Percentiles rank a stretch among this genome's conserved stretches.
Conservation (phyloP, 1,140 invertebrate species). For the Helicoverpa armigera region DNA sequence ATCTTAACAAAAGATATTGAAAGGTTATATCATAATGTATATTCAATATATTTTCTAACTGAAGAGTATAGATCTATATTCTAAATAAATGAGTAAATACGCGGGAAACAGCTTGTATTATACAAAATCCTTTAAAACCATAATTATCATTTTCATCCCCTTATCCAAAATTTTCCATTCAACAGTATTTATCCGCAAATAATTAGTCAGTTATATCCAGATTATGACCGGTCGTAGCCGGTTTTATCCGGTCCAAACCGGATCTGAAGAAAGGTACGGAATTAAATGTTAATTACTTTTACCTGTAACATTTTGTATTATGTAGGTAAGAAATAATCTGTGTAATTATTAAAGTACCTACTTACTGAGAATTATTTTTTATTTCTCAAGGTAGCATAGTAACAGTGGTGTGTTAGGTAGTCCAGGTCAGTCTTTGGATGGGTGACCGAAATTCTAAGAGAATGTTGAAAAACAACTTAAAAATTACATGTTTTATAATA, state of each 20-base stretch:
- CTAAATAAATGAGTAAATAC: no score
- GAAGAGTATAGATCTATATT: no score
- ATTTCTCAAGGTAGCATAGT: background rate
- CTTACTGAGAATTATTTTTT: background rate
- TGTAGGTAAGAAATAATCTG: background rate
- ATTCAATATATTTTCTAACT: no score
- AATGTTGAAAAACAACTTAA: no score
- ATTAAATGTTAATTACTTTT: slow-evolving; percentile 33
- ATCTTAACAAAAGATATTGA: no score
- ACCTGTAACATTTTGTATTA: slow-evolving; percentile 22
- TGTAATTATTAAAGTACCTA: background rate
- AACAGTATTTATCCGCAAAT: slow-evolving; percentile 19
- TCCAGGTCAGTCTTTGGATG: no score
- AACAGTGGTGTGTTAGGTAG: background rate
- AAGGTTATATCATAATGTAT: no score
- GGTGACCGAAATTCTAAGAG: no score
- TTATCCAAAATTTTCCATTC: background rate
- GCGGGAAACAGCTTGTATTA: background rate
- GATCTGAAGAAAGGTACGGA: slow-evolving; percentile 12
- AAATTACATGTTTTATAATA: no score
- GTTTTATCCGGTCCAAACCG: slow-evolving; percentile 26
- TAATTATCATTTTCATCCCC: background rate
- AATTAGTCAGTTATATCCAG: slow-evolving; percentile 30
- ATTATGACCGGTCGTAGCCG: slow-evolving; percentile 26
- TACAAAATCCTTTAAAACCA: background rate